phyloP scores from a whole-genome alignment of 92 coral and sea anemone genomes.

The Parazoanthus swiftii region DNA sequence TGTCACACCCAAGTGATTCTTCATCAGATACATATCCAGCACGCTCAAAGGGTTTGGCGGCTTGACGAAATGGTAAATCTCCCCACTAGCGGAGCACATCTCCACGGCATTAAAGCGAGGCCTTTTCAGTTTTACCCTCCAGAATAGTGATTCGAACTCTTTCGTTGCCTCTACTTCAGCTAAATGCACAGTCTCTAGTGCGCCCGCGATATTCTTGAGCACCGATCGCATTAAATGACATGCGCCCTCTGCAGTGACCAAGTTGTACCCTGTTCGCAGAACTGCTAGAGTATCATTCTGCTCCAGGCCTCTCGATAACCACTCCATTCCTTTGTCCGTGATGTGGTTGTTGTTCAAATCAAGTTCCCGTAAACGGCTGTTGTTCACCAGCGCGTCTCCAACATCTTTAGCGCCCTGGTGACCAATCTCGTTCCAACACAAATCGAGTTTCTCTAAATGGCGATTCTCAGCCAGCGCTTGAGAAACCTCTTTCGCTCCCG shows the following conservation, averaged over 20 bases:
- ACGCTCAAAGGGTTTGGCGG: conserved; percentile 70
- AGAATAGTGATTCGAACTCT: conserved; percentile 61
- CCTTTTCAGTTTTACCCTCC: conserved; percentile 53
- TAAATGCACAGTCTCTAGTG: conserved; percentile 56
- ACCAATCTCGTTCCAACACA: conserved; percentile 87
- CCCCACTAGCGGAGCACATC: conserved; percentile 75
- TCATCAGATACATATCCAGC: conserved; percentile 62
- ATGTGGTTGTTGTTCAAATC: conserved; percentile 80
- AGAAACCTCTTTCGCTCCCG: conserved; percentile 64
- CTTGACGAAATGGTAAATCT: conserved; percentile 58
- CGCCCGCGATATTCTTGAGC: conserved; percentile 56
- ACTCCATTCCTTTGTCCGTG: conserved; percentile 73
- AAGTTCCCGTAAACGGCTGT: conserved; percentile 68
- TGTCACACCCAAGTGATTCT: conserved; percentile 49
- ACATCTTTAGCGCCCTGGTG: conserved; percentile 62
- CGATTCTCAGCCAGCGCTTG: conserved; percentile 61
- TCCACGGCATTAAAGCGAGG: conserved; percentile 67
- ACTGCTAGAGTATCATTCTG: conserved; percentile 67
- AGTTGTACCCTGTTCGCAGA: conserved; percentile 67
- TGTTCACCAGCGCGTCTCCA: conserved; percentile 58
- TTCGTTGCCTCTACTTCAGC: conserved; percentile 80
- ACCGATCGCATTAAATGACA: conserved; percentile 63
- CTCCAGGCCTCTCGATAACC: conserved; percentile 74
- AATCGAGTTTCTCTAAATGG: conserved; percentile 59
- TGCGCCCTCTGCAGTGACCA: conserved; percentile 72